Conservation (phyloP, 2,113 vertebrate species). For the Papio anubis region DNA sequence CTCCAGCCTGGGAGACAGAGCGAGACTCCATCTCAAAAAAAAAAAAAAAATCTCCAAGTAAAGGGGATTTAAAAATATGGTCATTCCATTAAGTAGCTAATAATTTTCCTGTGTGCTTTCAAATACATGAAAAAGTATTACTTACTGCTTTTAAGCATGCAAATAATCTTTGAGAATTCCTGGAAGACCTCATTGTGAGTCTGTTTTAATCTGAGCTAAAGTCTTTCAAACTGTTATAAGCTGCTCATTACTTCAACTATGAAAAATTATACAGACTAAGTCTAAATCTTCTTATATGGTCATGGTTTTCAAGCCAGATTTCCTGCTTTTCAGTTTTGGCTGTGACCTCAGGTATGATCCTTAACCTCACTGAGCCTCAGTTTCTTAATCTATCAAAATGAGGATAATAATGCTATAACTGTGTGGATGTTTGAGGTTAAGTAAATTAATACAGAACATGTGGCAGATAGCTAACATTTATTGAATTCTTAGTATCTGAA, state of each 20-base stretch:
- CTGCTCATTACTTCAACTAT: neutral
- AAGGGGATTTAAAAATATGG: slow-evolving; percentile 17
- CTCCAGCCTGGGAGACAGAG: no score
- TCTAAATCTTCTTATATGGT: slow-evolving; percentile 24
- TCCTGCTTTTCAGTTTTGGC: neutral
- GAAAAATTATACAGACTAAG: neutral
- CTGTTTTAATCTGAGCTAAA: slow-evolving; percentile 23
- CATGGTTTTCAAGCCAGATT: neutral
- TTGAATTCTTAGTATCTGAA: neutral
- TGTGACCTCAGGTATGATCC: neutral
- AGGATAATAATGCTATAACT: neutral
- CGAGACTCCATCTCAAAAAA: no score
- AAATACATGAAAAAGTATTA: neutral
- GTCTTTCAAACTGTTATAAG: slow-evolving; percentile 32
- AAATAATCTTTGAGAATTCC: slow-evolving; percentile 15
- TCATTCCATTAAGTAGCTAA: neutral
- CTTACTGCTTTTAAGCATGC: neutral
- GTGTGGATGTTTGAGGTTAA: neutral
- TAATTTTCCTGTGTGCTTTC: neutral
- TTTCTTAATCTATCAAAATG: slow-evolving; percentile 20
- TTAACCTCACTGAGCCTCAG: neutral
- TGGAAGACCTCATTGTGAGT: neutral
- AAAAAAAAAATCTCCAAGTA: neutral
- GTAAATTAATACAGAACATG: neutral
- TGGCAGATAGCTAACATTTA: neutral